These are phyloP conservation scores for Lasioglossum figueresi DNA, from an alignment of 2,888 invertebrate genomes.

Conservation along the genomic window DNA sequence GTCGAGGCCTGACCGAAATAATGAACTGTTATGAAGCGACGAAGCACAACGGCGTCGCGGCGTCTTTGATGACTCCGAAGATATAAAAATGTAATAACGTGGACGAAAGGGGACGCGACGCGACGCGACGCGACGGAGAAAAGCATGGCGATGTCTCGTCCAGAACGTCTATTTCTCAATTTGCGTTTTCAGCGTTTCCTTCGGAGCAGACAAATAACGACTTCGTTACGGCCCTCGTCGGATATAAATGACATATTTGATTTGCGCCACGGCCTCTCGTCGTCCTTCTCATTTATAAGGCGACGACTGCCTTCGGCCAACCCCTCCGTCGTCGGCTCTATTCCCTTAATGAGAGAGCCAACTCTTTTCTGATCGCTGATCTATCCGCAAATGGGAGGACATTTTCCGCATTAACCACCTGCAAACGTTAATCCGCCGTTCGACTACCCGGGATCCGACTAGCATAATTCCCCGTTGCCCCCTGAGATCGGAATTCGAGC, in stretches of 20 bases:
- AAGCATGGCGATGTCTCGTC: conserved; percentile 39
- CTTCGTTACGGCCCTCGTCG: conserved; percentile 79
- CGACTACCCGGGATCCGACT: conserved; percentile 15
- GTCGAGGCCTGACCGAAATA: conserved; percentile 16
- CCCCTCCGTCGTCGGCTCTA: conserved; percentile 19
- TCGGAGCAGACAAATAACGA: conserved; percentile 75
- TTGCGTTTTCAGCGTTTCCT: conserved; percentile 78
- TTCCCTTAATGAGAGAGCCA: conserved; percentile 63
- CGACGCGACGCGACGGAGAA: neutral
- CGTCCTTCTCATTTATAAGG: conserved; percentile 51
- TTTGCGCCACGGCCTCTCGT: conserved; percentile 63
- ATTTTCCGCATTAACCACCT: conserved; percentile 56
- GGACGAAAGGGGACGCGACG: conserved; percentile 22
- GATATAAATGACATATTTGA: conserved; percentile 81
- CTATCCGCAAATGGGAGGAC: conserved; percentile 57
- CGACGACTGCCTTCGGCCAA: conserved; percentile 29
- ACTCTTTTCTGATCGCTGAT: conserved; percentile 65
- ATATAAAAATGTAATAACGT: conserved; percentile 64
- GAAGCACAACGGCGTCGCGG: neutral
- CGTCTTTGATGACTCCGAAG: conserved; percentile 38
- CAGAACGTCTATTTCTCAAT: conserved; percentile 71
- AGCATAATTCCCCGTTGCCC: conserved; percentile 34
- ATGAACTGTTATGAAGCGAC: conserved; percentile 31
- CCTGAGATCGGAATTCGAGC: neutral
- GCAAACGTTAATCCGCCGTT: conserved; percentile 60